Evolutionary conservation across 1,140 invertebrate genomes (phyloP), one percentile per base, ranked within the genome.

Genomic region (Scaptomyza graminum): DNA sequence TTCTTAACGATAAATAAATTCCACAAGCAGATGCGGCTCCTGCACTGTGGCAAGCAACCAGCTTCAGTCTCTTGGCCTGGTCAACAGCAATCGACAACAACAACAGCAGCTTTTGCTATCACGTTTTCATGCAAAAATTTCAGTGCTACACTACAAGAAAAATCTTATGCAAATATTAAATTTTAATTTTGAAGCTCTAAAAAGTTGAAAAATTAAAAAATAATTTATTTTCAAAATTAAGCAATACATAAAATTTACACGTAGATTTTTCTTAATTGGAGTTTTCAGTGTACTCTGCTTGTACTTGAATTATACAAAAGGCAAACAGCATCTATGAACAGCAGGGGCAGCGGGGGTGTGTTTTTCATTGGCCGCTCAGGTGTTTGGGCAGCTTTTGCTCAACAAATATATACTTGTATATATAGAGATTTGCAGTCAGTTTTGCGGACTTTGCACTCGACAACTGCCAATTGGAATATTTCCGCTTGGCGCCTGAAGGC

Each of bases 1-100:
- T 72, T 85, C 82, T 85, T 81, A 87, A 87, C 82, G 82, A 85
- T 85, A 85, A 85, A 85, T 87, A 87, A 85, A 85, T 85, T 87
- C 82, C 82, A 81, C 82, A 81, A 87, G 82, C 82, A 85, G 82
- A 85, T 85, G 82, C 82, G 51, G 73, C 79, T 62, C 41, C 73
- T 64, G 54, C 55, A 44, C 67, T 47, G 34, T 67, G 50, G 46
- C 55, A 50, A 34, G 41, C 69, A 25, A 41, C 46, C 57, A 51
- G 57, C 55, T 76, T 59, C 18, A 28, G 43, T 50, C 63, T 50
- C 63, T 64, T 71, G 75, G 75, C 80, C 76, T 60, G 65, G 52
- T 59, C 78, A 65, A 41, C 46, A 56, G 13, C 52, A 51, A 49
- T 8, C 49, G 49, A 56, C 63, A 65, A 49, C 62, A 65, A 56